phyloP scores from a whole-genome alignment of 92 coral and sea anemone species.

The Porites evermanni region DNA sequence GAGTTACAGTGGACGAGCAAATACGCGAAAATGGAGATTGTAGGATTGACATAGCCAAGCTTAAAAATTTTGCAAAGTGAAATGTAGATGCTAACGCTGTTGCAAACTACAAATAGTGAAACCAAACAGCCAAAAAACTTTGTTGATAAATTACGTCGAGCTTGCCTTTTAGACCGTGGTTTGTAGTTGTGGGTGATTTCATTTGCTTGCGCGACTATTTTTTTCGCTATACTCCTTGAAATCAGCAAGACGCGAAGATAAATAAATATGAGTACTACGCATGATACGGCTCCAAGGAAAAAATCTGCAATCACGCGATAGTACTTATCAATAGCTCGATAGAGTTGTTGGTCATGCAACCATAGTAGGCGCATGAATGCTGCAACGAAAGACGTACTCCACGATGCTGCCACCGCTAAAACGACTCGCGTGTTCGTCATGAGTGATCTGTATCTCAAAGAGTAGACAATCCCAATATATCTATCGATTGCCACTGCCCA shows the following conservation, averaged over 20 bases:
- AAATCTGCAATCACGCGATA: conserved; percentile 30
- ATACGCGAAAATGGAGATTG: conserved; percentile 45
- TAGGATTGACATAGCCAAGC: conserved; percentile 43
- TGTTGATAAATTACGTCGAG: conserved; percentile 46
- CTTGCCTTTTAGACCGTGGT: neutral
- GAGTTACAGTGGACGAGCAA: conserved; percentile 72
- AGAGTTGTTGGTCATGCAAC: conserved; percentile 8
- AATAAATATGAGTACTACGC: conserved; percentile 44
- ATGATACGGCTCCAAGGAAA: conserved; percentile 47
- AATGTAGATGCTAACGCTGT: conserved; percentile 57
- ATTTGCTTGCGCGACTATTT: conserved; percentile 16
- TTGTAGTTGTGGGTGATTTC: conserved; percentile 20
- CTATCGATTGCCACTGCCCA: conserved; percentile 84
- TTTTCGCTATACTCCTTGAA: conserved; percentile 42
- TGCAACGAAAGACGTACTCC: conserved; percentile 67
- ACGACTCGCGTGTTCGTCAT: conserved; percentile 66
- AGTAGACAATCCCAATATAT: conserved; percentile 74
- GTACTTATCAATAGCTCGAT: conserved; percentile 2
- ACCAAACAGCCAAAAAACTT: conserved; percentile 74
- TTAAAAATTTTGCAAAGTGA: conserved; percentile 59
- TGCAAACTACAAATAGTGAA: conserved; percentile 65
- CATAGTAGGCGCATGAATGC: conserved; percentile 44
- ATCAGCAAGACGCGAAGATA: conserved; percentile 50
- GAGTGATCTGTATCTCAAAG: conserved; percentile 67
- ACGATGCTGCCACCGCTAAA: conserved; percentile 53